A percentile compares a stretch with the other conserved stretches of the same genome.
These are phyloP conservation scores for Frankliniella intonsa DNA, from an alignment of 2,888 invertebrate genomes.

Conservation along the genomic window DNA sequence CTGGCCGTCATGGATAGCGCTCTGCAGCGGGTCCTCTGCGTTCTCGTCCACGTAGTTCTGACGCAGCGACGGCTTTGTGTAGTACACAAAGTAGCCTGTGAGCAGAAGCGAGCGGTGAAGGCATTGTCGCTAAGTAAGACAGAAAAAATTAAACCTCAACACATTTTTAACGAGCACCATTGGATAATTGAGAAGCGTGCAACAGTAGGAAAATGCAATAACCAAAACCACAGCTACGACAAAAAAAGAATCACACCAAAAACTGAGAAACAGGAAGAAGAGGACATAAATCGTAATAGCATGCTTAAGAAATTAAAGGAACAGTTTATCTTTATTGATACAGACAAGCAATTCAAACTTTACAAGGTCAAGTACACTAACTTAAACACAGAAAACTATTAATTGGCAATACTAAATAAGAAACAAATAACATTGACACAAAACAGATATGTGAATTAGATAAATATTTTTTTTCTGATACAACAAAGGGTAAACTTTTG, in stretches of 20 bases:
- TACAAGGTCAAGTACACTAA: no score
- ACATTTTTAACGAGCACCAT: no score
- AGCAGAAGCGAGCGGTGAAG: neutral
- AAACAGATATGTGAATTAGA: no score
- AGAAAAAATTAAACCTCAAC: neutral
- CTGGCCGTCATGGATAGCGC: neutral
- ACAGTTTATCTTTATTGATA: no score
- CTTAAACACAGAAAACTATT: no score
- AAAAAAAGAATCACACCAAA: neutral
- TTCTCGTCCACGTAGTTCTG: neutral
- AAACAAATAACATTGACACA: no score
- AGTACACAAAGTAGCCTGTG: slow-evolving; percentile 5
- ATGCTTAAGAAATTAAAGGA: no score
- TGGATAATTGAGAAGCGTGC: neutral
- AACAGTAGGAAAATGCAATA: neutral
- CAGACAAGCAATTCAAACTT: no score
- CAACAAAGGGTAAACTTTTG: no score
- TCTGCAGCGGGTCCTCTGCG: neutral
- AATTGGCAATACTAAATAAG: no score
- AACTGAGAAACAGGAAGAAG: neutral
- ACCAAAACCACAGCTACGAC: neutral
- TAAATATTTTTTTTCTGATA: no score
- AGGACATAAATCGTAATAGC: no score
- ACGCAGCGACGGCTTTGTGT: neutral
- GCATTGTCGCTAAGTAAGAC: neutral